Percentiles rank a stretch among this genome's conserved stretches.
phyloP scores from a whole-genome alignment of 2,113 vertebrate genomes.

The Pangasianodon hypophthalmus region DNA sequence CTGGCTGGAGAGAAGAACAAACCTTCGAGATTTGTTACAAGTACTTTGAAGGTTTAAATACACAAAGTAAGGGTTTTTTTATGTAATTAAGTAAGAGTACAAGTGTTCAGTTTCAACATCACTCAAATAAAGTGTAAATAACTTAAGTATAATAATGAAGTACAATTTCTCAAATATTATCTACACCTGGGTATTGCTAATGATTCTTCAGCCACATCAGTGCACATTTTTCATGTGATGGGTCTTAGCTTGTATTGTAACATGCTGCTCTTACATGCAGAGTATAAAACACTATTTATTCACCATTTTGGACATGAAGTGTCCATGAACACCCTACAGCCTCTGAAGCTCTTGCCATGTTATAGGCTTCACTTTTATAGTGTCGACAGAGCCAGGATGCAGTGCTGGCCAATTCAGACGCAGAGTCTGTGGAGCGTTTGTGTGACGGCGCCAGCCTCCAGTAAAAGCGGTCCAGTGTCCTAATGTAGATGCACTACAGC shows the following conservation, averaged over 20 bases:
- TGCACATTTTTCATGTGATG: background rate
- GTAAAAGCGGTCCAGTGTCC: background rate
- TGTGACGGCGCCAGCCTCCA: conserved; percentile 3
- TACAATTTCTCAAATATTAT: background rate
- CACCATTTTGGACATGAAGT: background rate
- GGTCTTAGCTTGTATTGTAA: background rate
- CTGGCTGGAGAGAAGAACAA: no score
- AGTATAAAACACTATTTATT: background rate
- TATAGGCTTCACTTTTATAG: background rate
- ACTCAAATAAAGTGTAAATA: no score
- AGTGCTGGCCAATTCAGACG: background rate
- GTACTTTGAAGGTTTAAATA: no score
- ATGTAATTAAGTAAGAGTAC: no score
- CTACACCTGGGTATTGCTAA: conserved; percentile 7
- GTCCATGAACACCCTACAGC: background rate
- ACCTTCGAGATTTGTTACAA: no score
- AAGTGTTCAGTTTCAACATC: no score
- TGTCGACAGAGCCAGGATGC: background rate
- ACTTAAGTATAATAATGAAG: no score
- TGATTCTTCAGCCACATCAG: background rate
- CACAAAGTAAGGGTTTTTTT: no score
- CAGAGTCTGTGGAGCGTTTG: background rate
- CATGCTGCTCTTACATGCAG: background rate
- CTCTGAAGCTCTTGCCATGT: conserved; percentile 1
- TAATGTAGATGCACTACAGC: conserved; percentile 20